Percentiles rank a stretch among this genome's conserved stretches.
phyloP scores from a whole-genome alignment of 2,888 invertebrate species.

The Dendrolimus houi region DNA sequence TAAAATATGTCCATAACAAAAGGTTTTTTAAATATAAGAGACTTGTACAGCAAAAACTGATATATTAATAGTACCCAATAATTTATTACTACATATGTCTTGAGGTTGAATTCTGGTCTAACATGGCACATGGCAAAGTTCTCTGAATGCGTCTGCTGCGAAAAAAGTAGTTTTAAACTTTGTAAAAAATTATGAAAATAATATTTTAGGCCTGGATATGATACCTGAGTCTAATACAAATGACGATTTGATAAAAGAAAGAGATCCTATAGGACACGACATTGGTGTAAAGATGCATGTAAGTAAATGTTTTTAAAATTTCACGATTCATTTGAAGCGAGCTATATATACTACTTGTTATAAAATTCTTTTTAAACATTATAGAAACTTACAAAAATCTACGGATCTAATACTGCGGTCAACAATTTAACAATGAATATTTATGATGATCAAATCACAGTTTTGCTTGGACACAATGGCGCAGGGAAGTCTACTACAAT shows the following conservation, averaged over 20 bases:
- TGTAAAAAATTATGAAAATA: no score
- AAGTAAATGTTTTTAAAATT: constrained; percentile 17
- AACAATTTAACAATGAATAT: constrained; percentile 85
- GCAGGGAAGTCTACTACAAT: constrained; percentile 97
- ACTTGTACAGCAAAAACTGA: no score
- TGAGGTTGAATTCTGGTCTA: no score
- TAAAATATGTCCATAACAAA: no score
- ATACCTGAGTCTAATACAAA: constrained; percentile 13
- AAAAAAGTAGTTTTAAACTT: no score
- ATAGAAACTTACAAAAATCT: constrained; percentile 79
- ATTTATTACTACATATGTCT: no score
- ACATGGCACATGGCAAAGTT: no score
- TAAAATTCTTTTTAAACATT: constrained; percentile 24
- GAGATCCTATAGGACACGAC: constrained; percentile 57
- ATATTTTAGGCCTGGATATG: constrained; percentile 19
- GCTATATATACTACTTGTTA: no score
- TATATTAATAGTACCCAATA: no score
- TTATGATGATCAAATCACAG: constrained; percentile 93
- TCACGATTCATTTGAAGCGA: not conserved
- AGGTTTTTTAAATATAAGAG: no score
- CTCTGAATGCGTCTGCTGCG: no score
- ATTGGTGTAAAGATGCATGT: constrained; percentile 69
- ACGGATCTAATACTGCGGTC: constrained; percentile 77
- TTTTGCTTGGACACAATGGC: constrained; percentile 82
- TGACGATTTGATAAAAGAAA: constrained; percentile 47